Evolutionary conservation across 2,888 invertebrate species (phyloP).

Genomic region (Encarsia formosa): DNA sequence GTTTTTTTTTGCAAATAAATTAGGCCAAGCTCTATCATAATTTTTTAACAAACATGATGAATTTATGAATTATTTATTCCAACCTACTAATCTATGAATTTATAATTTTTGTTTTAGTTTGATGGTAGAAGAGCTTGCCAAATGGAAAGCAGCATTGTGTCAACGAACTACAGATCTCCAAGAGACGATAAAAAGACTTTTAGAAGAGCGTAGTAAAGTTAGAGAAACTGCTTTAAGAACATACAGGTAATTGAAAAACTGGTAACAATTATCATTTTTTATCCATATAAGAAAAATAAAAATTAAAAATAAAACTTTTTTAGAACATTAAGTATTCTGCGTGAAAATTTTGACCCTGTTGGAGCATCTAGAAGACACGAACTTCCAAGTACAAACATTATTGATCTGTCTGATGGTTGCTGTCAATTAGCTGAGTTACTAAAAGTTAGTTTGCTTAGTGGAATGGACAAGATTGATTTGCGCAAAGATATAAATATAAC

Average conservation of each 20-base stretch:
- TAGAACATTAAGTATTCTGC: constrained; percentile 52
- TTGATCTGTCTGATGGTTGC: constrained; percentile 63
- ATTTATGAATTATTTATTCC: constrained; percentile 3
- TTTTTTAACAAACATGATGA: not conserved
- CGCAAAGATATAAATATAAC: constrained; percentile 42
- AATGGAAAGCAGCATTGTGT: constrained; percentile 76
- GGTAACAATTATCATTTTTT: not conserved
- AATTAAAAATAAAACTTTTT: constrained; percentile 3
- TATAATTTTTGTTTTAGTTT: too few relatives aligned
- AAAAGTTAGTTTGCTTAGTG: constrained; percentile 51
- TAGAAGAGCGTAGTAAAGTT: constrained; percentile 67
- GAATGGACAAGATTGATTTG: constrained; percentile 39
- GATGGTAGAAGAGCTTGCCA: constrained; percentile 87
- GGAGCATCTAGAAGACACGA: constrained; percentile 50
- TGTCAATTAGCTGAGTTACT: constrained; percentile 63
- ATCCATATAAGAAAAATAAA: not conserved
- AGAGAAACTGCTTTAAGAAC: constrained; percentile 63
- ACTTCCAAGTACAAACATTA: constrained; percentile 58
- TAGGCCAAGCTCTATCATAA: too few relatives aligned
- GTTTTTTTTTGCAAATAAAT: too few relatives aligned
- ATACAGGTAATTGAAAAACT: constrained; percentile 55
- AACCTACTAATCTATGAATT: not conserved
- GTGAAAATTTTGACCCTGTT: constrained; percentile 56
- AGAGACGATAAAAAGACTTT: constrained; percentile 63
- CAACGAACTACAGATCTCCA: constrained; percentile 68